Conservation (phyloP, 1,140 invertebrate genomes). For the Phthorimaea operculella region DNA sequence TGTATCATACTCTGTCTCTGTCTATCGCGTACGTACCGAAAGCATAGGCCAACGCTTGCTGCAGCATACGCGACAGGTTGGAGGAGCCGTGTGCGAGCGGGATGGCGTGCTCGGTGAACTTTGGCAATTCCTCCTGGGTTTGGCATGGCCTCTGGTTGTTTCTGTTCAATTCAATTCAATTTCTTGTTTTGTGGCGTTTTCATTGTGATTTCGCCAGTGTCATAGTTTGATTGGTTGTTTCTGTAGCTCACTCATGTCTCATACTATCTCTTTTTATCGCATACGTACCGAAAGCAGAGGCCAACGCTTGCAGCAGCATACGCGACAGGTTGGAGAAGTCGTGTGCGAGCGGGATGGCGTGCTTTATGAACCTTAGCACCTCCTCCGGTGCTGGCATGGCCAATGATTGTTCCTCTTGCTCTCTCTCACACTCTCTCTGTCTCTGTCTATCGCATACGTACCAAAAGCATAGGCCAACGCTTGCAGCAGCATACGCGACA, state of each 20-base stretch:
- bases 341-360: conserved; percentile 71
- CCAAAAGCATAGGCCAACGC: conserved; percentile 73
- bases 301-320: conserved; percentile 73
- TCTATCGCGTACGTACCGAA: conserved; percentile 55
- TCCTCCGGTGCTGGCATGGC: conserved; percentile 73
- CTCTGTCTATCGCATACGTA: conserved; percentile 22
- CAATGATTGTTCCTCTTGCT: conserved; percentile 19
- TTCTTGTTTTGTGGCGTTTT: no score
- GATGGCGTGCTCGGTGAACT: conserved; percentile 72
- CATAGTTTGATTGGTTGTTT: no score
- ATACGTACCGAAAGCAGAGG: conserved; percentile 69
- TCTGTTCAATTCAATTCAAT: no score
- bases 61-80: conserved; percentile 72
- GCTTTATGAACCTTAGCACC: conserved; percentile 72
- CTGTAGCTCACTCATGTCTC: no score
- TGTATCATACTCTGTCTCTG: no score
- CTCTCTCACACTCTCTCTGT: no score
- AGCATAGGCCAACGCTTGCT: conserved; percentile 73
- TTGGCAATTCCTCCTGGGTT: conserved; percentile 73
- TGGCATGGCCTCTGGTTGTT: conserved; percentile 71
- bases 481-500: conserved; percentile 73
- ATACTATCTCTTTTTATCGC: no score
- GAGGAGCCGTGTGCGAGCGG: conserved; percentile 74
- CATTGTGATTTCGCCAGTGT: no score
- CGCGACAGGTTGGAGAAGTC: conserved; percentile 76